Conservation (phyloP, 2,797 vertebrate species). For the Picus viridis region DNA sequence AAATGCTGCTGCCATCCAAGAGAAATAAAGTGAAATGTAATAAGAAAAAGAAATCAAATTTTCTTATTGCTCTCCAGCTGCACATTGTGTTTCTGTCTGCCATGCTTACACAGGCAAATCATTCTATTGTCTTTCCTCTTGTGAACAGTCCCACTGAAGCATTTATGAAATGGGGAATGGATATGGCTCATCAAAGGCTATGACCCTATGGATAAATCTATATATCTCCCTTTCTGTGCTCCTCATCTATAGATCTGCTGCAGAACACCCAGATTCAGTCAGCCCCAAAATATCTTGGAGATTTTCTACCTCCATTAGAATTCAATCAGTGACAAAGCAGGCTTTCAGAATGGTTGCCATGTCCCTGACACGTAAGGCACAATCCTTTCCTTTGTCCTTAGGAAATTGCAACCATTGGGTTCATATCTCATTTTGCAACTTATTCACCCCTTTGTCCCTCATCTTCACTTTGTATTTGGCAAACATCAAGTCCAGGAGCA, state of each 20-base stretch:
- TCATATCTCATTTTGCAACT: not conserved
- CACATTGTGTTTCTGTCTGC: constrained; percentile 46
- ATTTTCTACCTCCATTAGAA: not conserved
- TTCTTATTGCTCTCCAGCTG: constrained; percentile 32
- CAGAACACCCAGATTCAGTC: not conserved
- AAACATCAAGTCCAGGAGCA: not conserved
- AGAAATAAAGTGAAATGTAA: constrained; percentile 39
- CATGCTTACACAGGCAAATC: constrained; percentile 60
- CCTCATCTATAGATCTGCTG: not conserved
- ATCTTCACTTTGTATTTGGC: not conserved
- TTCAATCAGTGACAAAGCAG: not conserved
- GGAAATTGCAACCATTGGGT: not conserved
- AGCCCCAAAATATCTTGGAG: not conserved
- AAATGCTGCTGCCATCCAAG: not conserved
- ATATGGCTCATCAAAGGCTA: not conserved
- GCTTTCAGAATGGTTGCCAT: not conserved
- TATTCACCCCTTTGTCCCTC: not conserved
- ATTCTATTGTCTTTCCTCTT: constrained; percentile 36
- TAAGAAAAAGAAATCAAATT: constrained; percentile 52
- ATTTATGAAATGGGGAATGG: constrained; percentile 31
- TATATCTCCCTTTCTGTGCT: not conserved
- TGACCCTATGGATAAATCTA: constrained; percentile 12
- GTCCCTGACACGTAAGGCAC: not conserved
- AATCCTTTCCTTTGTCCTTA: not conserved
- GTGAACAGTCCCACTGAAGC: constrained; percentile 30